Evolutionary conservation across 2,797 vertebrate genomes (phyloP).

Genomic region (Setipinna tenuifilis): DNA sequence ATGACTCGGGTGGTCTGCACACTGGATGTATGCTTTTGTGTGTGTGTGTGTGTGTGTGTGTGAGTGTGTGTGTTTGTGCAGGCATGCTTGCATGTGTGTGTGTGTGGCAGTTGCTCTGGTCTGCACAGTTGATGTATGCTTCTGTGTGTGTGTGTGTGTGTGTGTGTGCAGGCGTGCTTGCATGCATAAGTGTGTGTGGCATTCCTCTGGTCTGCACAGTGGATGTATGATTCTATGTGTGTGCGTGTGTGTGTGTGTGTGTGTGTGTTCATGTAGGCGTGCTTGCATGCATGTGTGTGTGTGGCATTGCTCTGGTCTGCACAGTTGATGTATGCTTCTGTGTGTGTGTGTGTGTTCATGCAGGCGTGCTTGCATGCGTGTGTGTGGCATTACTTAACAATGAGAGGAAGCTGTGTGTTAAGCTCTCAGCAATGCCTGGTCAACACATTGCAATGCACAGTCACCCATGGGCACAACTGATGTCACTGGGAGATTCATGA

Average conservation of each 20-base stretch:
- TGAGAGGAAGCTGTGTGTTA: neutral
- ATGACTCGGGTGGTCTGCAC: neutral
- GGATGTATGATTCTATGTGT: neutral
- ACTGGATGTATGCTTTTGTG: neutral
- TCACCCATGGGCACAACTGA: neutral
- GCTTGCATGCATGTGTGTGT: neutral
- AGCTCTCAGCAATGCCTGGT: neutral
- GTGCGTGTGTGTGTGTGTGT: neutral
- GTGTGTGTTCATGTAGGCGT: neutral
- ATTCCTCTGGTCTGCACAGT: no score
- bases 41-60: no score
- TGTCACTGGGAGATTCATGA: neutral
- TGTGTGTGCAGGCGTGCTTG: neutral
- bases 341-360: neutral
- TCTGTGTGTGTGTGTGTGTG: neutral
- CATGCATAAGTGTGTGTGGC: no score
- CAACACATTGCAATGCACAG: neutral
- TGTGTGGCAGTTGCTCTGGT: neutral
- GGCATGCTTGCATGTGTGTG: neutral
- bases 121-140: neutral
- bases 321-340: neutral
- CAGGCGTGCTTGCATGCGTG: neutral
- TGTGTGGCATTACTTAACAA: slow-evolving; percentile 1
- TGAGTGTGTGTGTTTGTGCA: neutral
- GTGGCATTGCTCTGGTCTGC: no score